Evolutionary conservation across 2,797 vertebrate species (phyloP).

Genomic region (Hylomyscus alleni): DNA sequence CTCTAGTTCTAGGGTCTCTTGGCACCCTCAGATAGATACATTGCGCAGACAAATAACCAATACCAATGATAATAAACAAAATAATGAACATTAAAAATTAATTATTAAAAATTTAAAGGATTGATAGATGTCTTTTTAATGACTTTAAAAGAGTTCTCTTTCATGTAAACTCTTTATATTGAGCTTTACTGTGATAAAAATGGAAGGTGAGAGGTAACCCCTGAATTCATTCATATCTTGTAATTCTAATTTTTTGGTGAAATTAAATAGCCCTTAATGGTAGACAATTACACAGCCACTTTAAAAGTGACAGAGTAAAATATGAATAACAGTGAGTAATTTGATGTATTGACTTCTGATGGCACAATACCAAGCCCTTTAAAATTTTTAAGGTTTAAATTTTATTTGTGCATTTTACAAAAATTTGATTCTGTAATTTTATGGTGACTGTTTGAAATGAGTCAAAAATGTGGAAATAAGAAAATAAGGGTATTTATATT

Average conservation of each 20-base stretch:
- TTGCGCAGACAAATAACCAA: background rate
- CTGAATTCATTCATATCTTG: constrained; percentile 14
- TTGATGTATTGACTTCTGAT: constrained; percentile 36
- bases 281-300: constrained; percentile 52
- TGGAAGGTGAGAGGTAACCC: constrained; percentile 52
- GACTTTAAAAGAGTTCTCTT: constrained; percentile 22
- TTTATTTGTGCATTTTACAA: constrained; percentile 43
- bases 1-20: background rate
- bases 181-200: constrained; percentile 1
- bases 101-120: background rate
- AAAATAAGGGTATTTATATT: constrained; percentile 17
- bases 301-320: constrained; percentile 54
- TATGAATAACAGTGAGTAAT: constrained; percentile 3
- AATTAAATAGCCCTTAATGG: background rate
- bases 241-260: background rate
- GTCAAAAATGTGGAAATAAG: background rate
- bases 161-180: background rate
- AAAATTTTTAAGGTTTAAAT: constrained; percentile 21
- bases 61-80: background rate
- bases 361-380: background rate
- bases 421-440: constrained; percentile 38
- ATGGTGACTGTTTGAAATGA: background rate
- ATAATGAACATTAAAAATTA: background rate
- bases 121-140: background rate
- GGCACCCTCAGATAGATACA: background rate